Base-by-base conservation (phyloP, 2,113 vertebrate genomes). In the Neolamprologus fasciatus region DNA sequence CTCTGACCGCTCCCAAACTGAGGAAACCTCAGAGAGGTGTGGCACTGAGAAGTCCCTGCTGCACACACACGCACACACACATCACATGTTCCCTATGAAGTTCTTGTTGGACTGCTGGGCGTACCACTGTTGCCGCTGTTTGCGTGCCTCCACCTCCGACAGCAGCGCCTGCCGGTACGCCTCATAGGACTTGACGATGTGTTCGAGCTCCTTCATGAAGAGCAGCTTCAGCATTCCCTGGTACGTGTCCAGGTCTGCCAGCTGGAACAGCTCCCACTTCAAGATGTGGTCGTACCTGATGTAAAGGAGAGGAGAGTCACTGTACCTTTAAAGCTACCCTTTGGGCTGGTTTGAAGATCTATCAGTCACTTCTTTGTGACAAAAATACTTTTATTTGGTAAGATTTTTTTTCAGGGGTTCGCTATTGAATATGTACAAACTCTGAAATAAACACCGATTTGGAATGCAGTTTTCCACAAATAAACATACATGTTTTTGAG, bases 141-240 rank as follows among this genome's bases (percentile, higher is more conserved):
- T 97, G 79, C 98, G 97, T 3, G 96, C 97, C 94, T 99, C 99
- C 92, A 98, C 96, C 96, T 99, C 98, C 0, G 93, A 88, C 63
- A 99, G 97, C 88, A 99, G 97, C 0, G 98, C 98, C 94, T 99
- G 98, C 63, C 99, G 93, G 94, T 97, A 99, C 0, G 98, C 98
- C 92, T 99, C 99, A 83, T 99, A 99, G 26, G 98, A 97, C 93
- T 99, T 99, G 86, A 99, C 99, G 47, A 99, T 99, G 78, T 98
- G 97, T 87, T 99, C 98, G 96, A 99, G 97, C 96, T 99, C 99
- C 94, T 99, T 99, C 99, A 99, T 99, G 95, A 99, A 99, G 53
- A 99, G 98, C 96, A 99, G 96, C 96, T 99, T 99, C 91, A 99
- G 95, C 98, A 99, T 99, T 10, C 98, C 98, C 97, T 99, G 99